Percentiles rank a stretch among this genome's conserved stretches.
Evolutionary conservation across 2,888 invertebrate species (phyloP).

Genomic region (Pseudoips prasinana): DNA sequence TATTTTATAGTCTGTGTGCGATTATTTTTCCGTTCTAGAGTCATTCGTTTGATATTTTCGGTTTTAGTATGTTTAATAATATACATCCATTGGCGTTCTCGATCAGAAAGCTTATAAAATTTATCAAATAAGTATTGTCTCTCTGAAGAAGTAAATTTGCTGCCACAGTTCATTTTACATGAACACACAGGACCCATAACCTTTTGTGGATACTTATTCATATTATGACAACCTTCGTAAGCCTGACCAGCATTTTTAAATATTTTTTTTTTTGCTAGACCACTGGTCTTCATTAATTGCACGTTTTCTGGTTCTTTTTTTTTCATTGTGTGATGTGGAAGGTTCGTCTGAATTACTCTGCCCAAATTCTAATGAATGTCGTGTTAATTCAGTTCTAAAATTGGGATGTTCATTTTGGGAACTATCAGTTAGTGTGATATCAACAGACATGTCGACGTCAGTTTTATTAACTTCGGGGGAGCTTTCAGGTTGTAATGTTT

Average conservation of each 20-base stretch:
- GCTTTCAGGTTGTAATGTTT: conserved; percentile 5
- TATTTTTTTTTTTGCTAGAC: conserved; percentile 9
- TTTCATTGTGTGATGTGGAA: conserved; percentile 4
- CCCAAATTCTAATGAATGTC: conserved; percentile 2
- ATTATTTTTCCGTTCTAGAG: conserved; percentile 11
- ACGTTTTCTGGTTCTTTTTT: conserved; percentile 1
- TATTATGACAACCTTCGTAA: conserved; percentile 8
- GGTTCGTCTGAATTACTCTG: conserved; percentile 3
- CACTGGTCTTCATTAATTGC: conserved; percentile 5
- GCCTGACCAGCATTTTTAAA: conserved; percentile 12
- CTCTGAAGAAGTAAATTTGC: conserved; percentile 5
- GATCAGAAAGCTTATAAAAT: conserved; percentile 16
- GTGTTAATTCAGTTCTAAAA: conserved; percentile 4
- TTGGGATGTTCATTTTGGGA: conserved; percentile 3
- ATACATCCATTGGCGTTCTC: conserved; percentile 18
- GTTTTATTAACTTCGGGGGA: conserved; percentile 1
- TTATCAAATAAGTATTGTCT: conserved; percentile 10
- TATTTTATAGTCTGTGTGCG: conserved; percentile 16
- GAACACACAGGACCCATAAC: conserved; percentile 7
- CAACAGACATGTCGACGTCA: conserved; percentile 1
- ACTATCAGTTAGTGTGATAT: conserved; percentile 4
- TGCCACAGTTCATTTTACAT: conserved; percentile 11
- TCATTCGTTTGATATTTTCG: conserved; percentile 13
- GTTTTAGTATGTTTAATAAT: conserved; percentile 6
- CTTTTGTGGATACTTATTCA: conserved; percentile 8